Base-by-base conservation (phyloP, 2,888 invertebrate species). In the Cremastinae sp. region DNA sequence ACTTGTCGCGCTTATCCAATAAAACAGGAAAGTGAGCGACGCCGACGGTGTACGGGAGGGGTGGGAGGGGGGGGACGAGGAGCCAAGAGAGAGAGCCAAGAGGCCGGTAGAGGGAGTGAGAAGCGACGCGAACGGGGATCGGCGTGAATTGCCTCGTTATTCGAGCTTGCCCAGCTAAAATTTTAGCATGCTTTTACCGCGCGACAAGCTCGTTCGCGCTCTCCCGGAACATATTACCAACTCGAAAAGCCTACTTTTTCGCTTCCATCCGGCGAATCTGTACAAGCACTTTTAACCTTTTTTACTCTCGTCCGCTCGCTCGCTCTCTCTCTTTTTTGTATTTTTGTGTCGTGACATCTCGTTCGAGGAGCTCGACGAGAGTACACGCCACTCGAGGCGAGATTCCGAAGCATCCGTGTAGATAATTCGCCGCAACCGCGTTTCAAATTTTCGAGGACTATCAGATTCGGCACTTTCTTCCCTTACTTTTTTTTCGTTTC, bases 111-210 rank as follows among this genome's bases (percentile, higher is more conserved):
- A 28, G 28, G 5, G 28, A n/a, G 28, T 28, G 28, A 28, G 5
- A 28, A 28, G 28, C 28, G 2, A 28, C 28, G 5, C 2, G 5
- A 5, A 28, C 28, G 28, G 28, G 28, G 28, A 28, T 28, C 28
- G 28, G 28, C 28, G 61, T 54, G 54, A 43, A 64, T 53, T 62
- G 68, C 18, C 68, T 69, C 74, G 74, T 68, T 74, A 74, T 74
- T 64, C 5, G 28, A 69, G 69, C 74, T 54, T 64, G 56, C 69
- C 58, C 51, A 51, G 62, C 62, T 56, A 43, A 62, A 69, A 74
- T 74, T 69, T 69, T 22, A 62, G 54, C 20, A 62, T 41, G 62
- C 62, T 49, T 22, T 59, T 34, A 70, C 45, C 70, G 64, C 59
- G 51, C 38, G 59, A 45, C 14, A 62, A 64, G 69, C 74, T 74